Conservation (phyloP, 2,797 vertebrate species). For the Heliangelus exortis region DNA sequence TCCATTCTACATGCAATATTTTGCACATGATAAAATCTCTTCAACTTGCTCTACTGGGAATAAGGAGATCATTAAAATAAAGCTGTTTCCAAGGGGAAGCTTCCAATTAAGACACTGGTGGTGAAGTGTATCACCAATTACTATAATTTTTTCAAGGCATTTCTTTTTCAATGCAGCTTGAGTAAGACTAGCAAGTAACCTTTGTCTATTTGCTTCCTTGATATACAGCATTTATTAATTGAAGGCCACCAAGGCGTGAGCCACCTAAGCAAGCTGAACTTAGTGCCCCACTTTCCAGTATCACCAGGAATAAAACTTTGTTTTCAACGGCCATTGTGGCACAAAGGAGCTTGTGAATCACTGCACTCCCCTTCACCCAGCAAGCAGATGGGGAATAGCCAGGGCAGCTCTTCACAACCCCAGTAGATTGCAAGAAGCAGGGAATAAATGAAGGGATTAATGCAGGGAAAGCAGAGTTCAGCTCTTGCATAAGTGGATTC, state of each 20-base stretch:
- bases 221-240: neutral
- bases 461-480: constrained; percentile 28
- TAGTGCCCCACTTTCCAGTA: neutral
- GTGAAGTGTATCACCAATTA: neutral
- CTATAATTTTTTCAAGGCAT: neutral
- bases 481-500: constrained; percentile 34
- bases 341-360: neutral
- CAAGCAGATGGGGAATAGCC: neutral
- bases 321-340: neutral
- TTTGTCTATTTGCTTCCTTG: neutral
- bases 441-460: constrained; percentile 36
- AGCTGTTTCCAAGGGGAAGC: neutral
- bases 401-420: neutral
- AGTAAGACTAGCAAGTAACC: neutral
- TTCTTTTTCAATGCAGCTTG: neutral
- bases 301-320: neutral
- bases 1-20: neutral
- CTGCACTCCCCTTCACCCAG: neutral
- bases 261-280: neutral
- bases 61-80: neutral
- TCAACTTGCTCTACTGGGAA: neutral
- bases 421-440: neutral
- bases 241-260: neutral
- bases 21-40: neutral
- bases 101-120: neutral